Base-by-base conservation (phyloP, 2,113 vertebrate genomes). In the Ochotona princeps region DNA sequence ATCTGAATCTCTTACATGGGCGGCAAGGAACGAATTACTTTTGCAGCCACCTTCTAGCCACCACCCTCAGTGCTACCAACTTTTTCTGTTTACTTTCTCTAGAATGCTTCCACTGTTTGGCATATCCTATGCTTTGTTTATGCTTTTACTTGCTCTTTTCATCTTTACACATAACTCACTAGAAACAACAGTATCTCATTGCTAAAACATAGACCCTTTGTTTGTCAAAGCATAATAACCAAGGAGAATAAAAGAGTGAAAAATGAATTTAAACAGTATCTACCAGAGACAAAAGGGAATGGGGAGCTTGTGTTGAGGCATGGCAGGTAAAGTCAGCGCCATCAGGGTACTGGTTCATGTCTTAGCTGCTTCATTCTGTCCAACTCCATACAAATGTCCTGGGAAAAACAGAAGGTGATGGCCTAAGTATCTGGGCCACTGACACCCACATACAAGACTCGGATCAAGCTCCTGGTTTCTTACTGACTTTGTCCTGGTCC, bases 61-160 rank as follows among this genome's bases (percentile, higher is more conserved):
- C 51, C 3, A 18, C 13, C 26, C 32, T 7, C 18, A 20, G 49
- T 35, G 14, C 60, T 44, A 8, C 57, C 47, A 80, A 47, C 14
- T 28, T 86, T 20, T 44, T 57, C 23, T 65, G 38, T 20, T 93
- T 95, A 35, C 69, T 87, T 93, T 72, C 51, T 90, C 76, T 15
- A 20, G 23, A 87, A 65, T 15, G 44, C 23, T 87, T 83, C 20
- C 8, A 26, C 54, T 4, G 28, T 65, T 70, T 60, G 44, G 63
- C 30, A 72, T 21, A 13, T 8, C 14, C 14, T 28, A 28, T 57
- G 5, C 23, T 65, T 65, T 89, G 0, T 63, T 76, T 74, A 25
- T 75, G 30, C 80, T 44, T 75, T 81, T 38, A 44, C 70, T 75
- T 89, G 51, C 51, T 81, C 49, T 49, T n/a, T 82, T 76, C 82